Base-by-base conservation (phyloP, 2,113 vertebrate genomes). In the Tonatia bakeri region DNA sequence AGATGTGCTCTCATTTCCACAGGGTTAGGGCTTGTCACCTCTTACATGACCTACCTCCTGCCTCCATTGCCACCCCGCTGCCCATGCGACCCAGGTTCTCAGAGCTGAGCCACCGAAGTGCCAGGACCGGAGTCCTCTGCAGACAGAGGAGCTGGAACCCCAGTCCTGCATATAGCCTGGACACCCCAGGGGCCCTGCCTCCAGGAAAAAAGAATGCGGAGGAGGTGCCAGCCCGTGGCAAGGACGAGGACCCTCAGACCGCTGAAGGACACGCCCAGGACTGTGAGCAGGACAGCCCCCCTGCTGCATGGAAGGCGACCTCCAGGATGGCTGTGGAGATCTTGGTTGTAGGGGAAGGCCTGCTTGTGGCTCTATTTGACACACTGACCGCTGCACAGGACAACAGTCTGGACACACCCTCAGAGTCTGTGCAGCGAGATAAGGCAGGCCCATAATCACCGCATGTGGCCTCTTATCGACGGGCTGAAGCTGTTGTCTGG, bases 81-180 rank as follows among this genome's bases (percentile, higher is more conserved):
- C 65, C 31, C 11, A 54, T 1, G 26, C 0, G 22, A n/a, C 10
- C 43, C 22, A 11, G 75, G 43, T 33, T 67, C 47, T 56, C 45
- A 0, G 5, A 52, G 54, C 28, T 28, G 28, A 73, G 67, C 15
- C 73, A 43, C 43, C 6, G 33, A 82, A 94, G n/a, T 16, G 67
- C 52, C 43, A 80, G 52, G 38, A 70, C 0, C 0, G 1, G 11
- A 64, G 56, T 15, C 40, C 64, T 31, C 16, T 33, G 31, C 9
- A 80, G 76, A 67, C 77, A 24, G 14, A 36, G 67, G 54, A n/a
- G 76, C 65, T 11, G 28, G 52, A 70, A 5, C 43, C 22, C 64
- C 43, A 2, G 43, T 4, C 36, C 22, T 22, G 31, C 38, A 56
- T 0, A 19, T 0, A 19, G 69, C 7, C 45, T 0, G 7, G 36